These are phyloP conservation scores for Archegozetes longisetosus DNA, from an alignment of 1,140 invertebrate species.

Conservation along the genomic window DNA sequence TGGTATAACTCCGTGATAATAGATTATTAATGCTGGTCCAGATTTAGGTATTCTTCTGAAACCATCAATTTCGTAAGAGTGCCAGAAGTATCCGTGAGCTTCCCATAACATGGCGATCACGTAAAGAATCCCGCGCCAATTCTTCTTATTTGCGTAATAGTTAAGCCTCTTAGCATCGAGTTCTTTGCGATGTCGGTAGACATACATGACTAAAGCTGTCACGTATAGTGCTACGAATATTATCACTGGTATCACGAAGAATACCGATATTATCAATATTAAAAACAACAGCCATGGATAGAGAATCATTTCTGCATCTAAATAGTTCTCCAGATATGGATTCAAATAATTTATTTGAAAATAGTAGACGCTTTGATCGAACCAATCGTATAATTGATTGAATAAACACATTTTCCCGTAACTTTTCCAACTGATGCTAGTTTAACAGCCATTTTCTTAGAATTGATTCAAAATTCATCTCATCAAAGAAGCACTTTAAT, in stretches of 20 bases:
- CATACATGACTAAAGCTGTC: neutral
- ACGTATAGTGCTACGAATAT: neutral
- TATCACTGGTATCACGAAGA: neutral
- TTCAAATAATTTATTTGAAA: too few species aligned
- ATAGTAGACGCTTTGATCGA: neutral
- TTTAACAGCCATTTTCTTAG: too few species aligned
- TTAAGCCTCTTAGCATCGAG: neutral
- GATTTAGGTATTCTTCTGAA: conserved; percentile 76
- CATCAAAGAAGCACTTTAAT: too few species aligned
- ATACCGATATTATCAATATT: neutral
- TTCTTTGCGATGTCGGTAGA: neutral
- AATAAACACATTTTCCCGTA: conserved; percentile 9
- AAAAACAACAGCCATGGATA: neutral
- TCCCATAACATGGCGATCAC: neutral
- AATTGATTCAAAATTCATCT: too few species aligned
- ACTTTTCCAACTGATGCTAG: too few species aligned
- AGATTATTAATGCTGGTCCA: conserved; percentile 73
- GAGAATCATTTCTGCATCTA: neutral
- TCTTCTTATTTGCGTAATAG: neutral
- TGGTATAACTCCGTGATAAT: conserved; percentile 93
- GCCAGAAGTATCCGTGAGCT: neutral
- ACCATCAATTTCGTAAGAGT: conserved; percentile 72
- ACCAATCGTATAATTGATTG: neutral
- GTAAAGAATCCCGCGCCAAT: neutral
- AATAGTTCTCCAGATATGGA: too few species aligned